phyloP scores from a whole-genome alignment of 2,797 vertebrate genomes.

The Scleropages formosus region DNA sequence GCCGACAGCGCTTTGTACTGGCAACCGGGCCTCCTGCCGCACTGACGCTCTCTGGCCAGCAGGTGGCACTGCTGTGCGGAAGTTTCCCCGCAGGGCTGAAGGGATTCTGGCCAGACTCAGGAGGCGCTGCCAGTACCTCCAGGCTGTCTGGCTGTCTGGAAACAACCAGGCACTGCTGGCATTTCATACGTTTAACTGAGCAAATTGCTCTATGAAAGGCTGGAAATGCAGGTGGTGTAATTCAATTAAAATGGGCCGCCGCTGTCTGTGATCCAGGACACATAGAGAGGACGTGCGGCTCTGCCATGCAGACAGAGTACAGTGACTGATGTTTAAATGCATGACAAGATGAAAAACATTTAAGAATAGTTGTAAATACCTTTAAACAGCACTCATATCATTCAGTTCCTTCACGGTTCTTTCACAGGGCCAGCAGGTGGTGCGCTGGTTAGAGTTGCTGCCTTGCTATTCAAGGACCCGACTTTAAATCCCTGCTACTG shows the following conservation, averaged over 20 bases:
- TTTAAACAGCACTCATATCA: too few relatives aligned
- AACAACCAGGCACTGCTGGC: slow-evolving; percentile 21
- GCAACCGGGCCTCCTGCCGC: neutral
- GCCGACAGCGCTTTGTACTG: neutral
- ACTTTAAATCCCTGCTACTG: too few relatives aligned
- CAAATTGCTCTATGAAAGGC: slow-evolving; percentile 26
- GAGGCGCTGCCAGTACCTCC: slow-evolving; percentile 9
- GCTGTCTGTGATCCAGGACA: neutral
- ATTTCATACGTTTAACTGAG: slow-evolving; percentile 24
- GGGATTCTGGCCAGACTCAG: slow-evolving; percentile 3
- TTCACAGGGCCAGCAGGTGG: too few relatives aligned
- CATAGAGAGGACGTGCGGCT: neutral
- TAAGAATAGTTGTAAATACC: too few relatives aligned
- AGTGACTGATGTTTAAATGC: neutral
- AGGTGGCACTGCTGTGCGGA: slow-evolving; percentile 14
- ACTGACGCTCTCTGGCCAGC: neutral
- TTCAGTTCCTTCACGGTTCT: too few relatives aligned
- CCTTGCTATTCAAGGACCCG: too few relatives aligned
- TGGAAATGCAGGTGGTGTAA: neutral
- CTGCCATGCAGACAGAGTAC: neutral
- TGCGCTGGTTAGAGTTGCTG: too few relatives aligned
- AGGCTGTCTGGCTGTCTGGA: slow-evolving; percentile 26
- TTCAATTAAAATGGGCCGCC: slow-evolving; percentile 13
- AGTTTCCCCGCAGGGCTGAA: neutral
- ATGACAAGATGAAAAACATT: neutral